phyloP scores from a whole-genome alignment of 2,797 vertebrate genomes.

The Staurois parvus region DNA sequence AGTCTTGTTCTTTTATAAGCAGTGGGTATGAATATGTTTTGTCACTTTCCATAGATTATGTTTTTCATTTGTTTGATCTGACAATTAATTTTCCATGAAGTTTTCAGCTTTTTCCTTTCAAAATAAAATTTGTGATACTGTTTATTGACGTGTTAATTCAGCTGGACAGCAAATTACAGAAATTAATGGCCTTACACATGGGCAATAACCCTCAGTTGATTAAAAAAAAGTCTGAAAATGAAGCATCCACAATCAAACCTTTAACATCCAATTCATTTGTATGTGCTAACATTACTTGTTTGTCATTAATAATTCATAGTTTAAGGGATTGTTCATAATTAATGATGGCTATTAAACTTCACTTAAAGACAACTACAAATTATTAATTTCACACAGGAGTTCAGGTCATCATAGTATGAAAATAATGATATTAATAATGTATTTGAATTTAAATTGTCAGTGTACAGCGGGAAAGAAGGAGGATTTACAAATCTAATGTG shows the following conservation, averaged over 20 bases:
- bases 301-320: slow-evolving; percentile 56
- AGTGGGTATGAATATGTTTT: slow-evolving; percentile 2
- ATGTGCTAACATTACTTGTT: slow-evolving; percentile 52
- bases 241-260: slow-evolving; percentile 32
- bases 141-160: slow-evolving; percentile 51
- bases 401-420: slow-evolving; percentile 50
- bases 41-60: slow-evolving; percentile 7
- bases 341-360: slow-evolving; percentile 59
- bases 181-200: slow-evolving; percentile 46
- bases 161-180: slow-evolving; percentile 42
- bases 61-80: slow-evolving; percentile 29
- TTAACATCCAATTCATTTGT: slow-evolving; percentile 50
- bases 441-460: slow-evolving; percentile 29
- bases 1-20: background rate
- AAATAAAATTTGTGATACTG: slow-evolving; percentile 38
- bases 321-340: slow-evolving; percentile 57
- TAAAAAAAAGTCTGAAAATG: slow-evolving; percentile 41
- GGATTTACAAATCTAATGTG: slow-evolving; percentile 37
- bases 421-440: slow-evolving; percentile 54
- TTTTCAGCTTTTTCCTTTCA: slow-evolving; percentile 26
- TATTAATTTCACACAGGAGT: slow-evolving; percentile 43
- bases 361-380: slow-evolving; percentile 57
- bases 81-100: slow-evolving; percentile 21
- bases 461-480: background rate
- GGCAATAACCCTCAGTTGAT: slow-evolving; percentile 31